phyloP scores from a whole-genome alignment of 2,797 vertebrate species.

The Spinibarbus caldwelli region DNA sequence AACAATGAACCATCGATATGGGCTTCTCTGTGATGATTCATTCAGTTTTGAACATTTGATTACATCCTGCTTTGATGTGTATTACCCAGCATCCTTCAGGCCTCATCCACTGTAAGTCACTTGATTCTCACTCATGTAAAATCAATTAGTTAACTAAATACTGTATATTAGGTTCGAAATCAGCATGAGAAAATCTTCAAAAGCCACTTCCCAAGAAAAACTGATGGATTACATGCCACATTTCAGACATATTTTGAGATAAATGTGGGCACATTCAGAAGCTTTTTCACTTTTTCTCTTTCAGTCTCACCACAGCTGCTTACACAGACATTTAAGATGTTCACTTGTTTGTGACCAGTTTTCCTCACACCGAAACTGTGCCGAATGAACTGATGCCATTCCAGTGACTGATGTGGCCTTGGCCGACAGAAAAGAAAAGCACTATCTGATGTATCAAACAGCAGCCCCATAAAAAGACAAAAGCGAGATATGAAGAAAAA shows the following conservation, averaged over 20 bases:
- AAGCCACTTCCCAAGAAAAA: conserved; percentile 6
- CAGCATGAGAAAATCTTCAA: neutral
- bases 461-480: conserved; percentile 15
- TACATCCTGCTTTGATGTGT: neutral
- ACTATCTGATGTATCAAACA: conserved; percentile 40
- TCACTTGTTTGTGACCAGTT: neutral
- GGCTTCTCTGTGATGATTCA: neutral
- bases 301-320: neutral
- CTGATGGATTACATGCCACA: neutral
- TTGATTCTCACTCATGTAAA: neutral
- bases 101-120: neutral
- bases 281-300: neutral
- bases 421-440: conserved; percentile 5
- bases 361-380: neutral
- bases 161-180: neutral
- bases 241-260: neutral
- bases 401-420: neutral
- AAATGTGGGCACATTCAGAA: neutral
- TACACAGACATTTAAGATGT: neutral
- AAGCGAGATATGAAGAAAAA: conserved; percentile 43
- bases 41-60: neutral
- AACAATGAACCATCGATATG: neutral
- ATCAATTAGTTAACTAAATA: neutral
- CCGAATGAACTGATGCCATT: neutral
- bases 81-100: neutral